Conservation (phyloP, 2,797 vertebrate genomes). For the Lates japonicus region DNA sequence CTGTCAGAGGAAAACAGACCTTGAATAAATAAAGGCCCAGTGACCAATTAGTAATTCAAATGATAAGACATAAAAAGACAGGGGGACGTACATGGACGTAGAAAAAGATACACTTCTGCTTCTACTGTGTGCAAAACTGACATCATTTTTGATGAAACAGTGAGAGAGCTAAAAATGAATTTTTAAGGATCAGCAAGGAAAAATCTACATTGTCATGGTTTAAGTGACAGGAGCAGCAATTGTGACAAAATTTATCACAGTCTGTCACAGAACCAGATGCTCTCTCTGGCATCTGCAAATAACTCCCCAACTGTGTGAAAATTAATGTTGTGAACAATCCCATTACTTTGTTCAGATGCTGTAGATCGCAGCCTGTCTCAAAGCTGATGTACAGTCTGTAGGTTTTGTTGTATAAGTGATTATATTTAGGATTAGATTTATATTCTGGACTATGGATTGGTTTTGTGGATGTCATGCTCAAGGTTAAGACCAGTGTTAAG, state of each 20-base stretch:
- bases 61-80: slow-evolving; percentile 5
- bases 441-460: neutral
- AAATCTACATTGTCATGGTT: neutral
- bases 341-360: neutral
- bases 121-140: neutral
- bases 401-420: neutral
- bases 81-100: neutral
- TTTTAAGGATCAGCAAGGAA: neutral
- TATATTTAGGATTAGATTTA: neutral
- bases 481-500: neutral
- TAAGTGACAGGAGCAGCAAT: neutral
- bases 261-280: slow-evolving; percentile 40
- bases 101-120: neutral
- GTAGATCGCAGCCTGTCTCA: neutral
- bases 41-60: slow-evolving; percentile 33
- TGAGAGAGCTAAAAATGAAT: too few relatives aligned
- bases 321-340: slow-evolving; percentile 10
- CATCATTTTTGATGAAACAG: neutral
- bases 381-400: neutral
- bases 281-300: slow-evolving; percentile 17
- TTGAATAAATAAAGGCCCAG: slow-evolving; percentile 12
- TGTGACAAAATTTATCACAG: slow-evolving; percentile 24
- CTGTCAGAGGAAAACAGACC: neutral
- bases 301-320: slow-evolving; percentile 14
- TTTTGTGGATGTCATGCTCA: too few relatives aligned